Percentiles rank a stretch among this genome's conserved stretches.
phyloP scores from a whole-genome alignment of 2,797 vertebrate species.

The Schizothorax lantsangensis region DNA sequence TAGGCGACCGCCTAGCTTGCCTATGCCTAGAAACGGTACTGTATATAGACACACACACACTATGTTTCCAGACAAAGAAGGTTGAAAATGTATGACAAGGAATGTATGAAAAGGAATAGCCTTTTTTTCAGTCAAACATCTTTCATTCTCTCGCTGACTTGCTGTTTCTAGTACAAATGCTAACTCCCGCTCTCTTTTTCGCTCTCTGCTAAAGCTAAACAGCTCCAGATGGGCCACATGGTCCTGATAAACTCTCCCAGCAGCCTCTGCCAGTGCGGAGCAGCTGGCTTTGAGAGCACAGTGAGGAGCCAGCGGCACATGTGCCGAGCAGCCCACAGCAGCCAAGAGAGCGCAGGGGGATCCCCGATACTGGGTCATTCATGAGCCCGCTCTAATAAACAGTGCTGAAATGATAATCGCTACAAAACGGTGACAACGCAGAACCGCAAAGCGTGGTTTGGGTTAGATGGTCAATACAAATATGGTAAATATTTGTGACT shows the following conservation, averaged over 20 bases:
- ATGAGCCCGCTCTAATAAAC: slow-evolving; percentile 37
- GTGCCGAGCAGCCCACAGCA: slow-evolving; percentile 45
- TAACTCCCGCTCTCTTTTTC: background rate
- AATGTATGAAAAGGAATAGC: background rate
- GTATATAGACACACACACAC: too few relatives aligned
- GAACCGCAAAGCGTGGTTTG: background rate
- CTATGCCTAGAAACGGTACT: too few relatives aligned
- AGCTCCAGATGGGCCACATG: slow-evolving; percentile 76
- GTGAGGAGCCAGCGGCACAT: slow-evolving; percentile 48
- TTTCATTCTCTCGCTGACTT: background rate
- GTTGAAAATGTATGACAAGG: background rate
- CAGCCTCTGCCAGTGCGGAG: slow-evolving; percentile 47
- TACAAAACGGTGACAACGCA: slow-evolving; percentile 39
- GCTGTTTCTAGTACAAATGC: slow-evolving; percentile 30
- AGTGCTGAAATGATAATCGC: slow-evolving; percentile 30
- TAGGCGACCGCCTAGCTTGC: too few relatives aligned
- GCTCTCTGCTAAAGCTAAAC: slow-evolving; percentile 3
- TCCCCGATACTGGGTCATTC: slow-evolving; percentile 34
- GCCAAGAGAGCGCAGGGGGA: slow-evolving; percentile 10
- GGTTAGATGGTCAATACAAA: background rate
- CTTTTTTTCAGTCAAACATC: slow-evolving; percentile 8
- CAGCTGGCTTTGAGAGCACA: slow-evolving; percentile 50
- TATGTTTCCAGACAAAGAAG: background rate
- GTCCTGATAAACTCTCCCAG: slow-evolving; percentile 71
- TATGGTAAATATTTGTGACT: background rate